Percentiles rank a stretch among this genome's conserved stretches.
These are phyloP conservation scores for Gadopsis bispinosus DNA, from an alignment of 2,797 vertebrate genomes.

Conservation along the genomic window DNA sequence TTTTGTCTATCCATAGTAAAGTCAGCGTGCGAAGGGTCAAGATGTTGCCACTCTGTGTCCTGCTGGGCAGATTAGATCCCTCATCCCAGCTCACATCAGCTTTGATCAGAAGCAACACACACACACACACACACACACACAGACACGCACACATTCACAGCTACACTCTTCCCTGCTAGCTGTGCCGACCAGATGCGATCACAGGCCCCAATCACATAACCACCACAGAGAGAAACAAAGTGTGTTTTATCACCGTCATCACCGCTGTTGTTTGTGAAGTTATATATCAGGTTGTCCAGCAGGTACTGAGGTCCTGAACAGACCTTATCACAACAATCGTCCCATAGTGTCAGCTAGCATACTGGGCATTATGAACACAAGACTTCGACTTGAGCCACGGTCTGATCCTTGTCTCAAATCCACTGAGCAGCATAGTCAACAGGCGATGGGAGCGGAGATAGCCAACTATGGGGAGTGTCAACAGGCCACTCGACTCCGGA, in stretches of 20 bases:
- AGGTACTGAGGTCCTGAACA: conserved; percentile 26
- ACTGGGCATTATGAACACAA: conserved; percentile 76
- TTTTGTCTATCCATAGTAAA: conserved; percentile 1
- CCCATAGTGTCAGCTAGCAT: conserved; percentile 55
- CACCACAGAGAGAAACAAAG: conserved; percentile 35
- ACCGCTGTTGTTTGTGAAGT: conserved; percentile 60
- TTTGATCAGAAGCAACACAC: conserved; percentile 57
- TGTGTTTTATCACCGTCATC: conserved; percentile 26
- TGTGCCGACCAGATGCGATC: conserved; percentile 52
- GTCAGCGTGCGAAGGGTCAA: conserved; percentile 44
- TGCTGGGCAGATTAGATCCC: conserved; percentile 61
- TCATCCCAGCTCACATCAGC: conserved; percentile 52
- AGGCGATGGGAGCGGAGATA: conserved; percentile 71
- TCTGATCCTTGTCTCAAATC: conserved; percentile 81
- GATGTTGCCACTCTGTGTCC: conserved; percentile 41
- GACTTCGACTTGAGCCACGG: conserved; percentile 71
- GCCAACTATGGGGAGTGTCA: conserved; percentile 69
- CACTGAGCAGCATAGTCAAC: conserved; percentile 77
- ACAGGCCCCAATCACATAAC: conserved; percentile 42
- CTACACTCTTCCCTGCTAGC: conserved; percentile 27
- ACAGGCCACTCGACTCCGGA: conserved; percentile 64
- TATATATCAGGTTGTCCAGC: conserved; percentile 65
- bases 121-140: neutral
- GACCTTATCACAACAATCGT: conserved; percentile 66
- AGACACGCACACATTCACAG: conserved; percentile 16